Percentiles rank a stretch among this genome's conserved stretches.
Evolutionary conservation across 2,888 invertebrate species (phyloP).

Genomic region (Drosophila kuntzei): DNA sequence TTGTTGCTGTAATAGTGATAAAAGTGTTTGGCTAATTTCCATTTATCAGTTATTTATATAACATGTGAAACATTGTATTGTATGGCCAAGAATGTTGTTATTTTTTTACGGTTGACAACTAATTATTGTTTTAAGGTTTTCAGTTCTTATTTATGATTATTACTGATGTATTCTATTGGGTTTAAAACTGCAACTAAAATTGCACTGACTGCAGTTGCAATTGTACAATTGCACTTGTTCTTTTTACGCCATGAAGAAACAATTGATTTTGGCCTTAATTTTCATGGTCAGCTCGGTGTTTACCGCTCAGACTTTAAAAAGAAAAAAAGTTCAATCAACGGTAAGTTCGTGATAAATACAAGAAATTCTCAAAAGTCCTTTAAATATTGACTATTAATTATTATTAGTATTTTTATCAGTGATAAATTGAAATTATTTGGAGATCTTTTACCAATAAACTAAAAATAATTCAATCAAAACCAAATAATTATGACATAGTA

Average conservation of each 20-base stretch:
- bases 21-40: too few relatives aligned
- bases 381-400: neutral
- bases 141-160: neutral
- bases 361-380: neutral
- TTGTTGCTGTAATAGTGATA: too few relatives aligned
- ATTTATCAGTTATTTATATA: neutral
- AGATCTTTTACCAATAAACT: too few relatives aligned
- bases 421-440: neutral
- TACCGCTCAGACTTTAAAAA: neutral
- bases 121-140: neutral
- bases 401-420: too few relatives aligned
- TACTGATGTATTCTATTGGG: neutral
- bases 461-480: too few relatives aligned
- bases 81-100: neutral
- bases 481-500: too few relatives aligned
- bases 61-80: neutral
- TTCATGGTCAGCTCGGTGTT: constrained; percentile 8
- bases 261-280: constrained; percentile 10
- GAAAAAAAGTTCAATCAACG: constrained; percentile 34
- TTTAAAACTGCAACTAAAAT: constrained; percentile 3
- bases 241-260: constrained; percentile 17
- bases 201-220: neutral
- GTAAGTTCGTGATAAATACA: constrained; percentile 31
- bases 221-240: neutral
- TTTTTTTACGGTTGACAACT: neutral